Base-by-base conservation (phyloP, 2,113 vertebrate genomes). In the Caretta caretta region DNA sequence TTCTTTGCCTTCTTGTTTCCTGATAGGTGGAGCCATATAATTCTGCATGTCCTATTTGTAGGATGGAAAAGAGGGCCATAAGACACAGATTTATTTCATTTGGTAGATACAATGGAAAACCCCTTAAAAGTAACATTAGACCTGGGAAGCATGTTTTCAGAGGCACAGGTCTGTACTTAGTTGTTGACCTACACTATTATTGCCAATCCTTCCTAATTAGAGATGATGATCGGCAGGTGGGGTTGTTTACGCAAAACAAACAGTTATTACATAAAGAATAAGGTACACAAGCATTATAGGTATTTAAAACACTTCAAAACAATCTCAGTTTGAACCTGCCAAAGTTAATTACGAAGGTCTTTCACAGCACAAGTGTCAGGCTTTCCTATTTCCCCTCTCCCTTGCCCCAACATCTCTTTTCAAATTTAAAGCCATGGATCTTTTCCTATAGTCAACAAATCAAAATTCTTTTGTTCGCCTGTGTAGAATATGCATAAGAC, bases 401-500 rank as follows among this genome's bases (percentile, higher is more conserved):
- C 75, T 82, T 89, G 75, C 89, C 94, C 90, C 93, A 96, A 56
- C 5, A 6, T 80, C 92, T 24, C 53, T 27, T 53, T 91, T 89
- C 88, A 96, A 90, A 38, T 38, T 38, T 72, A 72, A 72, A 72
- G 65, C 65, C 65, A 20, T 48, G 79, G 75, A 85, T 81, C 88
- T 91, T 89, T 51, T 27, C 59, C 86, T 93, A 83, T 89, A 96
- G 94, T 97, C 90, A 95, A 93, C 80, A 97, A 91, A 97, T 97
- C 89, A 89, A 90, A 97, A 91, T 93, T 96, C 93, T 93, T 97
- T 96, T 94, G 92, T 96, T 97, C 16, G 1, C 78, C 1, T 0
- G 87, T 3, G 5, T 89, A 56, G 72, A 93, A 82, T 10, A 96
- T 35, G 54, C 88, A 80, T 83, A 94, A 97, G 86, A 85, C 27